Percentiles rank a stretch among this genome's conserved stretches.
phyloP scores from a whole-genome alignment of 37 sponge, comb jelly and placozoan species.

The Beroe ovata region DNA sequence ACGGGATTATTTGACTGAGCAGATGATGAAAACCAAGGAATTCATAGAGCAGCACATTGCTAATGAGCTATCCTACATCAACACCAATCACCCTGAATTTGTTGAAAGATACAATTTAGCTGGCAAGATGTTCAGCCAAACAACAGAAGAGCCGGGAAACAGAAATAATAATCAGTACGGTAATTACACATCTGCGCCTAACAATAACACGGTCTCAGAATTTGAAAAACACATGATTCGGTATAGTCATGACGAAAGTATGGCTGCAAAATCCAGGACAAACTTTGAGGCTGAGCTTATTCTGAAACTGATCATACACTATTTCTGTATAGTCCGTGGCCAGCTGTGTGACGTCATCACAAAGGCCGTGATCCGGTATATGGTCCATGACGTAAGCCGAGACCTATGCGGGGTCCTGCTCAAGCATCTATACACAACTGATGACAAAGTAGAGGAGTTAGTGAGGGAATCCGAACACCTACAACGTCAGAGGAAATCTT shows the following conservation, averaged over 20 bases:
- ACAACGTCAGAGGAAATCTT: conserved; percentile 69
- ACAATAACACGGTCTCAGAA: background rate
- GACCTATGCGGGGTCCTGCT: conserved; percentile 82
- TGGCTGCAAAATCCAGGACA: background rate
- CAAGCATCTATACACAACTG: conserved; percentile 75
- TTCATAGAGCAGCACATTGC: conserved; percentile 88
- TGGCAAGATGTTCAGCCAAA: conserved; percentile 10
- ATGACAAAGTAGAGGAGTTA: conserved; percentile 73
- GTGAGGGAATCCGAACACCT: conserved; percentile 80
- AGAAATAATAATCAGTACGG: background rate
- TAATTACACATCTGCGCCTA: background rate
- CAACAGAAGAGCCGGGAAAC: background rate
- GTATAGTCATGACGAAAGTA: background rate
- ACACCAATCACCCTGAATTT: conserved; percentile 99
- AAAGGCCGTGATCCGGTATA: conserved; percentile 92
- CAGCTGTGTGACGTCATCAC: conserved; percentile 85
- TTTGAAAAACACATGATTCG: conserved; percentile 1
- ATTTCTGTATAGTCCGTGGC: conserved; percentile 92
- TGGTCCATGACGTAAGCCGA: conserved; percentile 86
- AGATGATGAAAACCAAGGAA: conserved; percentile 75
- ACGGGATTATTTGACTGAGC: conserved; percentile 62
- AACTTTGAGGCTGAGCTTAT: conserved; percentile 64
- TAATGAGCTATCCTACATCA: conserved; percentile 94
- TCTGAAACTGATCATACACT: conserved; percentile 87
- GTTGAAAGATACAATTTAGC: conserved; percentile 66